These are phyloP conservation scores for Varecia variegata DNA, from an alignment of 2,797 vertebrate genomes.

Conservation along the genomic window DNA sequence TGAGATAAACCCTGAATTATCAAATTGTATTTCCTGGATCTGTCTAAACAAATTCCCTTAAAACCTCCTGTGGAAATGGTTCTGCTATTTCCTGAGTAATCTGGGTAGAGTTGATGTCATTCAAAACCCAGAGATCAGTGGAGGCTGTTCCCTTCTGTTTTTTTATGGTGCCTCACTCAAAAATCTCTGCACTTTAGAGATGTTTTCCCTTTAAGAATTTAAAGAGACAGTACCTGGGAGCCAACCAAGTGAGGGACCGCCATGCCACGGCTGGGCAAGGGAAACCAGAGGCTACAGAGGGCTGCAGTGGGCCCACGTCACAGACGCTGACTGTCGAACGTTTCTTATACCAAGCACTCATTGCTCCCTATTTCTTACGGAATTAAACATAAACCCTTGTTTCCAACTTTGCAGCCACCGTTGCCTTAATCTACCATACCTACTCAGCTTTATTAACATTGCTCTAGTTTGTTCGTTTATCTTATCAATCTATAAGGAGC, in stretches of 20 bases:
- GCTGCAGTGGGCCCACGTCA: fast-evolving
- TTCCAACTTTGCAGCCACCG: not conserved
- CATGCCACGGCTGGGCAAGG: not conserved
- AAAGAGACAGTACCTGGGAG: not conserved
- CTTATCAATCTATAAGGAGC: not conserved
- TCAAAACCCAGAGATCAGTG: not conserved
- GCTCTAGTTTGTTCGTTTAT: not conserved
- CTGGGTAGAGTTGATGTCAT: not conserved
- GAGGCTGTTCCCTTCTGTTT: not conserved
- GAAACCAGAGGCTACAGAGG: not conserved
- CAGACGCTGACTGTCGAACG: not conserved
- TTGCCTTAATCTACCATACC: not conserved
- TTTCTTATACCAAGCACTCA: not conserved
- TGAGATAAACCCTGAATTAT: conserved; percentile 49
- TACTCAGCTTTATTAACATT: not conserved
- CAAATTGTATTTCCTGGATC: conserved; percentile 55
- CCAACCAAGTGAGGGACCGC: fast-evolving
- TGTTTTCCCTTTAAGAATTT: not conserved
- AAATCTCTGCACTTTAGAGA: not conserved
- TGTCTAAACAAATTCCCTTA: conserved; percentile 52
- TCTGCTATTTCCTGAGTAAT: not conserved
- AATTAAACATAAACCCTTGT: not conserved
- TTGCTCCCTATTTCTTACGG: not conserved
- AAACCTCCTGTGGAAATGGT: conserved; percentile 25
- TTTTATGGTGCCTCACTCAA: not conserved